A percentile compares a stretch with the other conserved stretches of the same genome.
Conservation (phyloP, 2,888 invertebrate genomes). For the Tromatobia lineatoria region DNA sequence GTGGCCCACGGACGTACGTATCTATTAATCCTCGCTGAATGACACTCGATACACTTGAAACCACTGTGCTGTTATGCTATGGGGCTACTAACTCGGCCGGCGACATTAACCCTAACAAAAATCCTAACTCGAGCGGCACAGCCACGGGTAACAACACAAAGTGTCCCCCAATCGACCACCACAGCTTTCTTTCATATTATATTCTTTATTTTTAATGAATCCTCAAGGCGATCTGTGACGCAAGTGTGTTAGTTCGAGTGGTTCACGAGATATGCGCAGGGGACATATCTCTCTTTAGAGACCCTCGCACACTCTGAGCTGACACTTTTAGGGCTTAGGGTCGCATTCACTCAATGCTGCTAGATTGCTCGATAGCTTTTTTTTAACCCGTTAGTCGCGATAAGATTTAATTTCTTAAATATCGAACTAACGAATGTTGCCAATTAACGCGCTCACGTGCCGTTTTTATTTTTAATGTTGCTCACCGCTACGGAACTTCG, state of each 20-base stretch:
- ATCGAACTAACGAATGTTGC: slow-evolving; percentile 77
- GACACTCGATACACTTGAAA: slow-evolving; percentile 82
- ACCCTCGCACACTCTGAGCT: slow-evolving; percentile 74
- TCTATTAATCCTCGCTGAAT: slow-evolving; percentile 84
- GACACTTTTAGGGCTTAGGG: slow-evolving; percentile 76
- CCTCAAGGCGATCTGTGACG: slow-evolving; percentile 77
- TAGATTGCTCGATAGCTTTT: slow-evolving; percentile 82
- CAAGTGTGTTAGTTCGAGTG: slow-evolving; percentile 82
- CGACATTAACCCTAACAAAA: slow-evolving; percentile 80
- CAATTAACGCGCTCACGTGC: slow-evolving; percentile 76
- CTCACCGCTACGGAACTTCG: slow-evolving; percentile 47
- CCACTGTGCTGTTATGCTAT: slow-evolving; percentile 67
- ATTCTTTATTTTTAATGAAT: slow-evolving; percentile 80
- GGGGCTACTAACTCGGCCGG: slow-evolving; percentile 70
- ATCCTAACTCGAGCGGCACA: slow-evolving; percentile 75
- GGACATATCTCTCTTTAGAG: slow-evolving; percentile 38
- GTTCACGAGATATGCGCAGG: slow-evolving; percentile 64
- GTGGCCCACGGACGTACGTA: slow-evolving; percentile 81
- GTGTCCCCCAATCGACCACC: slow-evolving; percentile 68
- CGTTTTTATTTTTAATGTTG: slow-evolving; percentile 49
- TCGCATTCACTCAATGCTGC: slow-evolving; percentile 69
- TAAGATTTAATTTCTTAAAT: slow-evolving; percentile 81
- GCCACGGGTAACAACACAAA: slow-evolving; percentile 3
- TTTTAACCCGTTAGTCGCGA: slow-evolving; percentile 79
- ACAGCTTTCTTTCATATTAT: slow-evolving; percentile 70